Evolutionary conservation across 2,888 invertebrate species (phyloP).

Genomic region (Rhorus exstirpatorius): DNA sequence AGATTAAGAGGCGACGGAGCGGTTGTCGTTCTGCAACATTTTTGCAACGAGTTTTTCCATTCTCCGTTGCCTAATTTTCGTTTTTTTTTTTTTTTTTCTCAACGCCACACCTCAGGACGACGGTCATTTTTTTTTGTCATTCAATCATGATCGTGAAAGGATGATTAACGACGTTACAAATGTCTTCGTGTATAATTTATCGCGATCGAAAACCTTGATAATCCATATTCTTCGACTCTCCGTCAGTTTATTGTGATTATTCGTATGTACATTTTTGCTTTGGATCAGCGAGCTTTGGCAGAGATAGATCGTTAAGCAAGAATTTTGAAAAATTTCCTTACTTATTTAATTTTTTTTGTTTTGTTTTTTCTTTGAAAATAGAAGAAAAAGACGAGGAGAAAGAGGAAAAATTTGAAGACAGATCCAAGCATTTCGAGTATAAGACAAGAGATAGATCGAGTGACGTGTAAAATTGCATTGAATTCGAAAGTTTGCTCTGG

Average conservation of each 20-base stretch:
- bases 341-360: constrained; percentile 10
- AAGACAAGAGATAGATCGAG: constrained; percentile 20
- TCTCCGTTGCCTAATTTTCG: constrained; percentile 82
- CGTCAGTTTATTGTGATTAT: background rate
- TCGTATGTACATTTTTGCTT: constrained; percentile 5
- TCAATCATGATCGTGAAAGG: background rate
- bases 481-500: constrained; percentile 2
- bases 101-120: background rate
- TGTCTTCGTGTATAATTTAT: background rate
- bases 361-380: constrained; percentile 16
- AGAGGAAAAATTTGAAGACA: constrained; percentile 44
- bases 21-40: constrained; percentile 88
- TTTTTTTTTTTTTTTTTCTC: constrained; percentile 78
- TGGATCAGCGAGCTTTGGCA: constrained; percentile 23
- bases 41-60: constrained; percentile 54
- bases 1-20: constrained; percentile 92
- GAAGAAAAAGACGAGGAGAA: constrained; percentile 29
- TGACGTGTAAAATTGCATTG: constrained; percentile 6
- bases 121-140: background rate
- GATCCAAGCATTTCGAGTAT: constrained; percentile 59
- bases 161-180: constrained; percentile 37
- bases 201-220: constrained; percentile 26
- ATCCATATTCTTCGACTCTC: constrained; percentile 36
- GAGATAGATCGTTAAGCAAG: constrained; percentile 31
- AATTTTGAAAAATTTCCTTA: background rate